Conservation (phyloP, 2,888 invertebrate species). For the Opisthograptis luteolata region DNA sequence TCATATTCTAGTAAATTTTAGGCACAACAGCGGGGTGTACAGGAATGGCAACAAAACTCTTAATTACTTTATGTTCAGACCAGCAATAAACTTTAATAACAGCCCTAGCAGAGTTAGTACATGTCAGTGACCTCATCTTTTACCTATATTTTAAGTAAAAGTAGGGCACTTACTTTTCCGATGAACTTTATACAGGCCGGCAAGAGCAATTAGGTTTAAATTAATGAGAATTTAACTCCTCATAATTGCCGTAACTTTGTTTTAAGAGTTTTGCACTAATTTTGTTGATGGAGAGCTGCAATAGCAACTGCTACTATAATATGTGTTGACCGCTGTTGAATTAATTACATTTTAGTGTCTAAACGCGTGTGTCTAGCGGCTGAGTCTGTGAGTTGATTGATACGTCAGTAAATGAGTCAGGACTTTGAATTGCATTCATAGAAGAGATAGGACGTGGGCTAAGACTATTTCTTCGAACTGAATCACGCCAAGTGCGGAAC, state of each 20-base stretch:
- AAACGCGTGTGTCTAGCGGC: no score
- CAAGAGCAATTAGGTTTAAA: background rate
- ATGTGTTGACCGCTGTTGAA: no score
- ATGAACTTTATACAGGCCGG: background rate
- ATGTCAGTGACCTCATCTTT: no score
- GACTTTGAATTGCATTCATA: background rate
- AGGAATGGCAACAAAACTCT: no score
- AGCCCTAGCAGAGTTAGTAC: no score
- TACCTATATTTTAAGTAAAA: background rate
- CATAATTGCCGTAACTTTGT: constrained; percentile 6
- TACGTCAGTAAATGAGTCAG: no score
- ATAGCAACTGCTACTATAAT: no score
- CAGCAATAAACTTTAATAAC: no score
- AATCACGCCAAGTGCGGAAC: constrained; percentile 46
- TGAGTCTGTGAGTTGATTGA: no score
- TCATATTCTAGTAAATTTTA: no score
- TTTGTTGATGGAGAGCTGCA: constrained; percentile 3
- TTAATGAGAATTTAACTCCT: constrained; percentile 1
- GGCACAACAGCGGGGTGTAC: no score
- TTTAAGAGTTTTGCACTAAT: constrained; percentile 8
- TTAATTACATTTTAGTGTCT: background rate
- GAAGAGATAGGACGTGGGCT: background rate
- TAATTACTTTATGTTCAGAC: no score
- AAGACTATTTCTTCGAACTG: constrained; percentile 32
- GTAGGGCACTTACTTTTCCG: background rate